Percentiles rank a stretch among this genome's conserved stretches.
phyloP scores from a whole-genome alignment of 2,113 vertebrate species.

The Apteryx mantelli region DNA sequence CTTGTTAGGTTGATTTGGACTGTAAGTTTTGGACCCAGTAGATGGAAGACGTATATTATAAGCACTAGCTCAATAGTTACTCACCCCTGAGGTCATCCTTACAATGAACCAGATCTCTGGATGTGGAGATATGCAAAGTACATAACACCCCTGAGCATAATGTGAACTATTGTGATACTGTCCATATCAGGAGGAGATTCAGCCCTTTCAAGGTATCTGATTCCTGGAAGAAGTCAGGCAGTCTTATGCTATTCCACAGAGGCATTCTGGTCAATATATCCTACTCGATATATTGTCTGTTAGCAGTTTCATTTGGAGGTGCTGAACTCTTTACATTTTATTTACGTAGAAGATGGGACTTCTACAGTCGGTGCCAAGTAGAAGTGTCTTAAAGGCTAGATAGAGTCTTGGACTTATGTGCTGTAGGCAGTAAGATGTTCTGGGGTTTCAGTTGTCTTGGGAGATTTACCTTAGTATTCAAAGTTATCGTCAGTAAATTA shows the following conservation, averaged over 20 bases:
- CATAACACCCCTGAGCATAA: neutral
- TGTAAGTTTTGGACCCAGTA: neutral
- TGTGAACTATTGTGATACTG: neutral
- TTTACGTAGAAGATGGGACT: neutral
- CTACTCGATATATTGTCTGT: no score
- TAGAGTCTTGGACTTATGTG: neutral
- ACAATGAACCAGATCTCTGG: neutral
- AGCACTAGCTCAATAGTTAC: neutral
- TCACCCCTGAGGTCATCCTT: neutral
- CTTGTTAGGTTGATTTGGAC: neutral
- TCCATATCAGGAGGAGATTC: neutral
- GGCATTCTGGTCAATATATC: neutral
- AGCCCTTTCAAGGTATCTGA: neutral
- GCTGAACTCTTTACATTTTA: neutral
- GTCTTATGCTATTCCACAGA: neutral
- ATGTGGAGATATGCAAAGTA: neutral
- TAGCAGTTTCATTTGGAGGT: no score
- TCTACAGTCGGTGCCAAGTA: neutral
- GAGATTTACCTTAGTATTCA: neutral
- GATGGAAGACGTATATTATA: neutral
- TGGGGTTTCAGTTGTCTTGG: neutral
- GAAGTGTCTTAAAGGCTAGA: neutral
- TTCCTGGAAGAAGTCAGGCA: neutral
- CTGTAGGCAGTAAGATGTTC: neutral
- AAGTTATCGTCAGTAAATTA: neutral